These are phyloP conservation scores for Cryptotermes secundus DNA, from an alignment of 1,140 invertebrate species.

Conservation along the genomic window DNA sequence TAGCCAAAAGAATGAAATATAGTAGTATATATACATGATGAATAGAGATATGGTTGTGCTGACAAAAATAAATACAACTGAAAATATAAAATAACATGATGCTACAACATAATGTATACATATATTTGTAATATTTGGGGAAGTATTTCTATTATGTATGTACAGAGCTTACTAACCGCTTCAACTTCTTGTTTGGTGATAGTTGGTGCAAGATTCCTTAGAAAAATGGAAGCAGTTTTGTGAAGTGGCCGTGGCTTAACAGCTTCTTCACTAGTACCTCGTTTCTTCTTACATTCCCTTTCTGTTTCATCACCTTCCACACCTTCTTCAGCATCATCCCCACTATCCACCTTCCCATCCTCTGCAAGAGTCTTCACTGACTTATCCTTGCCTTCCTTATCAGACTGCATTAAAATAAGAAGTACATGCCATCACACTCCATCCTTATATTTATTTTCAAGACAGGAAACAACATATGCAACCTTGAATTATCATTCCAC, in stretches of 20 bases:
- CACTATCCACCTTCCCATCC: slow-evolving; percentile 43
- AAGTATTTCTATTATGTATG: background rate
- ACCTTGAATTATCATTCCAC: too few species aligned
- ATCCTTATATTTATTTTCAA: too few species aligned
- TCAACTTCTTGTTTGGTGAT: slow-evolving; percentile 97
- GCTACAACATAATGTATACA: too few species aligned
- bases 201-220: slow-evolving; percentile 91
- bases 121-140: too few species aligned
- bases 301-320: slow-evolving; percentile 39
- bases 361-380: slow-evolving; percentile 38
- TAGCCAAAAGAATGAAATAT: too few species aligned
- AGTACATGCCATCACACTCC: too few species aligned
- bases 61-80: too few species aligned
- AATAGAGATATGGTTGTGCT: too few species aligned
- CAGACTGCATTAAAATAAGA: slow-evolving; percentile 27
- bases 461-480: too few species aligned
- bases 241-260: slow-evolving; percentile 72
- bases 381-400: slow-evolving; percentile 39
- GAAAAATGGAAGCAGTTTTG: slow-evolving; percentile 95
- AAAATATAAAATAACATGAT: too few species aligned
- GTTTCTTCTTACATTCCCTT: slow-evolving; percentile 41
- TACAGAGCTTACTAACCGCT: slow-evolving; percentile 63
- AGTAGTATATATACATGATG: too few species aligned
- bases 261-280: background rate
- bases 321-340: slow-evolving; percentile 42